Percentiles rank a stretch among this genome's conserved stretches.
phyloP scores from a whole-genome alignment of 2,888 invertebrate genomes.

The Enoplolaimus lenunculus region DNA sequence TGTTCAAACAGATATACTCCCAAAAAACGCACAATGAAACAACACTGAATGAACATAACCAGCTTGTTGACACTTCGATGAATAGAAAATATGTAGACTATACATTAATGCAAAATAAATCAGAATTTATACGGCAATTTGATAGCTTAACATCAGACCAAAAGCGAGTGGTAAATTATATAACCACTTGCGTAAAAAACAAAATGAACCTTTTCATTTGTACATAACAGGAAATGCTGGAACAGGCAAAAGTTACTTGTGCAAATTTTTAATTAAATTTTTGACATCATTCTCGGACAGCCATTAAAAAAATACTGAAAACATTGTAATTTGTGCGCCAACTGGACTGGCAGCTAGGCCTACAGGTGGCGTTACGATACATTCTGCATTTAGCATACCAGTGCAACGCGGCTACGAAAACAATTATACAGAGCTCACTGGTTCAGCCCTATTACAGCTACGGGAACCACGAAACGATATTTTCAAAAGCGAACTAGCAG shows the following conservation, averaged over 20 bases:
- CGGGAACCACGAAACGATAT: background rate
- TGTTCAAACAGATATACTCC: too few species aligned
- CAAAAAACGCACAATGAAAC: too few species aligned
- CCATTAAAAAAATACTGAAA: too few species aligned
- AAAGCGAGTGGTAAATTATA: background rate
- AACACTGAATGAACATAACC: too few species aligned
- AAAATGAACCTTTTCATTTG: background rate
- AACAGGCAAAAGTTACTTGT: constrained; percentile 12
- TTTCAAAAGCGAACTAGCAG: background rate
- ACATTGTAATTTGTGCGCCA: constrained; percentile 15
- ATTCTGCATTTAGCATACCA: background rate
- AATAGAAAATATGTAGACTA: too few species aligned
- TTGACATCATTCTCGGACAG: background rate
- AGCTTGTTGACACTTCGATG: too few species aligned
- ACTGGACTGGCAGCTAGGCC: constrained; percentile 5
- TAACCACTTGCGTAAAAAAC: background rate
- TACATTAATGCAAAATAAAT: too few species aligned
- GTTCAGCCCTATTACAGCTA: background rate
- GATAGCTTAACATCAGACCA: background rate
- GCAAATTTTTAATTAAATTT: background rate
- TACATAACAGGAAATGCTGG: constrained; percentile 10
- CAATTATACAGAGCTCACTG: background rate
- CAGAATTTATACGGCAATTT: too few species aligned
- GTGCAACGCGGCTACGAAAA: constrained; percentile 10
- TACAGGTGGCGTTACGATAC: background rate